Conservation (phyloP, 2,888 invertebrate species). For the Aphrophora alni region DNA sequence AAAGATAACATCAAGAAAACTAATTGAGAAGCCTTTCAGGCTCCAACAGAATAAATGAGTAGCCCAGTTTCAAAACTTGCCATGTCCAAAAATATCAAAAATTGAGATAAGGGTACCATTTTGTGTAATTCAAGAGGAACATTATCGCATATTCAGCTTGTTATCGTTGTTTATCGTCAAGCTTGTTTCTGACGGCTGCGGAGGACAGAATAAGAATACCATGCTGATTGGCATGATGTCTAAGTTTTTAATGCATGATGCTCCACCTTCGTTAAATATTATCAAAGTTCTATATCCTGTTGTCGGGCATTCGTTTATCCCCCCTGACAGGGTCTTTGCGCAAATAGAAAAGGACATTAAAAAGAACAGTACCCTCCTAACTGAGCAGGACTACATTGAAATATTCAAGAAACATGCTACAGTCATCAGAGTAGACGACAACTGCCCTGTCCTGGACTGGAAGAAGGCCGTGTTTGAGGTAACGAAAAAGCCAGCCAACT, state of each 20-base stretch:
- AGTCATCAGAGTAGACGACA: neutral
- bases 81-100: constrained; percentile 3
- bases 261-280: constrained; percentile 38
- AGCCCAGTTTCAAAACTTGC: neutral
- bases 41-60: too few species aligned
- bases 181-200: constrained; percentile 32
- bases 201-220: constrained; percentile 51
- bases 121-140: too few species aligned
- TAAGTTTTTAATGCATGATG: constrained; percentile 46
- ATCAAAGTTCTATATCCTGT: constrained; percentile 50
- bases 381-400: constrained; percentile 42
- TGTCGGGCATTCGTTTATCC: constrained; percentile 51
- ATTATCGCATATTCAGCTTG: too few species aligned
- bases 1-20: too few species aligned
- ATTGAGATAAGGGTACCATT: too few species aligned
- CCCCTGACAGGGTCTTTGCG: constrained; percentile 51
- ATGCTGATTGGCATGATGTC: constrained; percentile 50
- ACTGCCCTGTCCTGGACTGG: constrained; percentile 40
- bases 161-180: too few species aligned
- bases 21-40: too few species aligned
- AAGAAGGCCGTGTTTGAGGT: constrained; percentile 28
- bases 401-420: constrained; percentile 43
- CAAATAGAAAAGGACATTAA: constrained; percentile 49
- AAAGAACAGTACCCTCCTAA: constrained; percentile 41
- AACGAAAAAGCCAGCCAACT: neutral